Conservation (phyloP, 2,797 vertebrate genomes). For the Hoplostethus mediterraneus region DNA sequence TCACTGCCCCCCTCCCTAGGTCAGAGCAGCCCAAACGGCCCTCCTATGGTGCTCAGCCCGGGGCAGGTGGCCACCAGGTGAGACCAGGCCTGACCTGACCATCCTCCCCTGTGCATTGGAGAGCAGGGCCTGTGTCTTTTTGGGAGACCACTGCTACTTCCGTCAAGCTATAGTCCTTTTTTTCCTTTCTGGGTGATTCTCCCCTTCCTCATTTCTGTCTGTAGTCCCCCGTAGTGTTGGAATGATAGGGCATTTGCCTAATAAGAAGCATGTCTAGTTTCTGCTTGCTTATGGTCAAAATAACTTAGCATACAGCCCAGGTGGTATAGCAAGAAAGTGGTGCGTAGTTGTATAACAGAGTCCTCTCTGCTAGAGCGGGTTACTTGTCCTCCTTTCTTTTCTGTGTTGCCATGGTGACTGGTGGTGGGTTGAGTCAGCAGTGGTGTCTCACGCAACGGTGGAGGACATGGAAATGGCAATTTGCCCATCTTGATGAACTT, state of each 20-base stretch:
- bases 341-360: constrained; percentile 24
- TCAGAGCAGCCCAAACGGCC: constrained; percentile 84
- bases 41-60: constrained; percentile 90
- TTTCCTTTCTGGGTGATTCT: constrained; percentile 44
- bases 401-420: constrained; percentile 71
- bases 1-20: constrained; percentile 88
- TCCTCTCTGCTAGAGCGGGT: constrained; percentile 23
- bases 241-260: not conserved
- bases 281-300: not conserved
- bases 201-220: constrained; percentile 22
- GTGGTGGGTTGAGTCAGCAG: constrained; percentile 72
- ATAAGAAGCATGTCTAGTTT: constrained; percentile 56
- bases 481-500: constrained; percentile 11
- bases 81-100: constrained; percentile 75
- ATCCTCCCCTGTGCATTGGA: constrained; percentile 56
- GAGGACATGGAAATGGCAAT: constrained; percentile 39
- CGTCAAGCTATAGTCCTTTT: constrained; percentile 35
- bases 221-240: constrained; percentile 24
- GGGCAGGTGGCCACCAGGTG: constrained; percentile 90
- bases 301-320: constrained; percentile 14
- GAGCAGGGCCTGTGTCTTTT: constrained; percentile 60
- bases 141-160: constrained; percentile 58
- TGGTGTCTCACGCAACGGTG: constrained; percentile 44
- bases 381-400: constrained; percentile 18
- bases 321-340: constrained; percentile 51